Conservation (phyloP, 2,888 invertebrate species). For the Polyploca ridens region DNA sequence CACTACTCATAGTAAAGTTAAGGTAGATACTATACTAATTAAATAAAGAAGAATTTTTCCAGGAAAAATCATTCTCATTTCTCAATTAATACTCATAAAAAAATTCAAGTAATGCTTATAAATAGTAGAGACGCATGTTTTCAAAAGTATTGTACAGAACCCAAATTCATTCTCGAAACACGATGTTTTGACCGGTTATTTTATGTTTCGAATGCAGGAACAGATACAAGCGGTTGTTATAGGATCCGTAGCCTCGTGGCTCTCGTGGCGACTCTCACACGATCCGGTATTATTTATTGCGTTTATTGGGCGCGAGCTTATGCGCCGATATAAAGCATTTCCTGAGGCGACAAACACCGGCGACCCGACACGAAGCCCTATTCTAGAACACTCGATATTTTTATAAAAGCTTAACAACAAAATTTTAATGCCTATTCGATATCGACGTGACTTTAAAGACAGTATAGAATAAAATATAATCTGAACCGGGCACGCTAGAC, state of each 20-base stretch:
- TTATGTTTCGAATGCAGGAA: slow-evolving; percentile 59
- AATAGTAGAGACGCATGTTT: too few species aligned
- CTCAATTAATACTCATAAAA: too few species aligned
- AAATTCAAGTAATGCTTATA: too few species aligned
- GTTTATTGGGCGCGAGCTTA: slow-evolving; percentile 72
- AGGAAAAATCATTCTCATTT: too few species aligned
- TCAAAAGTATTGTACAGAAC: slow-evolving; percentile 37
- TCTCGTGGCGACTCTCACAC: slow-evolving; percentile 69
- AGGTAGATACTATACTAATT: not conserved
- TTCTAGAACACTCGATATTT: slow-evolving; percentile 36
- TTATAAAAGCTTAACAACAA: too few species aligned
- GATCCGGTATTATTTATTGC: slow-evolving; percentile 74
- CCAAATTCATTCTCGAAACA: slow-evolving; percentile 28
- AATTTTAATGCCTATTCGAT: too few species aligned
- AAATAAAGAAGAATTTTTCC: not conserved
- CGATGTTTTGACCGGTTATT: slow-evolving; percentile 40
- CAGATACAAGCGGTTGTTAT: slow-evolving; percentile 68
- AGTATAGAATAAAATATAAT: too few species aligned
- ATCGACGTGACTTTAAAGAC: too few species aligned
- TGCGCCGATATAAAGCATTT: slow-evolving; percentile 70
- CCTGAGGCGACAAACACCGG: slow-evolving; percentile 73
- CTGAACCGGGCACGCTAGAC: too few species aligned
- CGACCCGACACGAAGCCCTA: slow-evolving; percentile 39
- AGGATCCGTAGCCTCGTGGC: slow-evolving; percentile 55
- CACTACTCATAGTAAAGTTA: not conserved